phyloP scores from a whole-genome alignment of 2,888 invertebrate genomes.

The Oeneis ivallda region DNA sequence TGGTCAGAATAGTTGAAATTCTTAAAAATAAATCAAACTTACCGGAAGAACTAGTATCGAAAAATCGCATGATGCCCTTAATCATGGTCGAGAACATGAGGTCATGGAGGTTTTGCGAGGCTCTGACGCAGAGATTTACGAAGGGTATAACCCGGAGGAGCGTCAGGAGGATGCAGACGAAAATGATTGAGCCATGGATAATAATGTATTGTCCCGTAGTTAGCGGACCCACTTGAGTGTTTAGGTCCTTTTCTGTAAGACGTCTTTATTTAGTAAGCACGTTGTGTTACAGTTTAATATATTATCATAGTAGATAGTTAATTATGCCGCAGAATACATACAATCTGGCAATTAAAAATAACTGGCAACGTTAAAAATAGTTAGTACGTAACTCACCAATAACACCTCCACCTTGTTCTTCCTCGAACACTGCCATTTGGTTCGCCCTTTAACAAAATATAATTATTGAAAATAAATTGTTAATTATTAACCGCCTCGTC shows the following conservation, averaged over 20 bases:
- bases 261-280: conserved; percentile 1
- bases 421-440: conserved; percentile 66
- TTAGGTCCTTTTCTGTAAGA: conserved; percentile 69
- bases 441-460: conserved; percentile 58
- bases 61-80: conserved; percentile 84
- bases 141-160: conserved; percentile 84
- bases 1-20: no score
- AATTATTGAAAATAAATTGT: neutral
- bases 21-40: conserved; percentile 24
- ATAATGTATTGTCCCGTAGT: conserved; percentile 80
- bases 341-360: no score
- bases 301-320: no score
- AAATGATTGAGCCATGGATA: conserved; percentile 82
- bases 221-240: conserved; percentile 64
- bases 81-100: conserved; percentile 84
- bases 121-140: conserved; percentile 82
- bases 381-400: conserved; percentile 52
- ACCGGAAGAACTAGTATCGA: conserved; percentile 90
- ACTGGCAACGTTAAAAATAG: no score
- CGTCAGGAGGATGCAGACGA: conserved; percentile 78
- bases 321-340: no score
- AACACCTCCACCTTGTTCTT: conserved; percentile 50
- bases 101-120: conserved; percentile 86
- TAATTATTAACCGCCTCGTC: neutral
- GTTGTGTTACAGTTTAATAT: neutral